These are phyloP conservation scores for Scaptomyza hsui DNA, from an alignment of 1,140 invertebrate genomes.

Conservation along the genomic window DNA sequence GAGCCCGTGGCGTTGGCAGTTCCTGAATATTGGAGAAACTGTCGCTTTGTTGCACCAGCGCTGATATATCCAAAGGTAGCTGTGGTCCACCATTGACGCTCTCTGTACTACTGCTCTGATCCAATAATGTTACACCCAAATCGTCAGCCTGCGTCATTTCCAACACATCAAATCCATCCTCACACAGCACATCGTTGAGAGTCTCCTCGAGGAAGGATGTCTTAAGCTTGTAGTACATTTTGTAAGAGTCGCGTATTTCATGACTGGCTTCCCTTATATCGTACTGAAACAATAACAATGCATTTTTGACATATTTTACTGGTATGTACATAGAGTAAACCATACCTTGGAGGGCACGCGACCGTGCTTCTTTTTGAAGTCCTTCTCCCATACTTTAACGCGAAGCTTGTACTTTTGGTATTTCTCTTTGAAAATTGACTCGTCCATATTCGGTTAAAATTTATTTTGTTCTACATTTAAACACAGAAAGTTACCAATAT, in stretches of 20 bases:
- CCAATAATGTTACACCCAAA: constrained; percentile 48
- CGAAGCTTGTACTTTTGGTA: constrained; percentile 88
- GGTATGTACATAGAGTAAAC: not conserved
- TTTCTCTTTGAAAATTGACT: constrained; percentile 73
- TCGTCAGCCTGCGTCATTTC: constrained; percentile 75
- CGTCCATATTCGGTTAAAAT: constrained; percentile 63
- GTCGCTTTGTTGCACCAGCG: constrained; percentile 47
- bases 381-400: constrained; percentile 91
- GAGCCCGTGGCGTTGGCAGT: constrained; percentile 30
- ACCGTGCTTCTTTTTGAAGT: constrained; percentile 88
- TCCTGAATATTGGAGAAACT: constrained; percentile 48
- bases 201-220: constrained; percentile 89
- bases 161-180: constrained; percentile 81
- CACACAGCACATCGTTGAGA: constrained; percentile 85
- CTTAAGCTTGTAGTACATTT: constrained; percentile 92
- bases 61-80: constrained; percentile 60
- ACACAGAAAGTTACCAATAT: constrained; percentile 2
- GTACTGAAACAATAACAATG: constrained; percentile 84
- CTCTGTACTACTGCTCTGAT: constrained; percentile 32
- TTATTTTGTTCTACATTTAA: constrained; percentile 27
- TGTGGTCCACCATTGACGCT: constrained; percentile 59
- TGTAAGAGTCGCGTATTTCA: constrained; percentile 90
- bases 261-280: constrained; percentile 90
- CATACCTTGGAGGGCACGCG: constrained; percentile 89
- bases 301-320: not conserved